Base-by-base conservation (phyloP, 2,888 invertebrate species). In the Spodoptera littoralis region DNA sequence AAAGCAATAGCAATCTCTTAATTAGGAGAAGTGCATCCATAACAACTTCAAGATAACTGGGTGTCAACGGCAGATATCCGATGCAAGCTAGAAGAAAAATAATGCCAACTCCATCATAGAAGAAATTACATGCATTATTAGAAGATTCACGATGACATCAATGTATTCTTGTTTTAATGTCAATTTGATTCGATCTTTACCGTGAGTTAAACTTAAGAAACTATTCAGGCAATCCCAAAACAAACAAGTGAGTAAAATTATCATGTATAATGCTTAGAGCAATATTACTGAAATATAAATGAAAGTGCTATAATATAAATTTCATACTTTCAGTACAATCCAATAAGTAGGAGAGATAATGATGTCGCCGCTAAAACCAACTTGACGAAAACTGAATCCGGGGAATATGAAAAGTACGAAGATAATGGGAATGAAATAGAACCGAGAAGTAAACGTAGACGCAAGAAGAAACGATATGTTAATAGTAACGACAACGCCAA, bases 301-400 rank as follows among this genome's bases (percentile, higher is more conserved):
- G n/a, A 4, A 41, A 3, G 42, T 27, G 9, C 0, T 50, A 11
- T 45, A 5, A 46, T 9, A 45, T 22, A 41, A 18, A 41, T 6
- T 30, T n/a, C 51, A 0, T 18, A 9, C 51, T 70, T 70, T 58
- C 62, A 70, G 70, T 27, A 24, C 6, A 27, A 61, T 9, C 18
- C n/a, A 12, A 36, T 36, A 6, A 9, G 36, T 9, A 36, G 36
- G 36, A 6, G 36, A 36, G 9, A 36, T 8, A 36, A 36, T 30
- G 5, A 30, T 36, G 0, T 36, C 8, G 36, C 36, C 36, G 9
- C 6, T 36, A 5, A 36, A 36, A 36, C 8, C 0, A 36, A 36
- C 9, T 9, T 8, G 36, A 9, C 36, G 8, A 9, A 36, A 36
- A 8, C 6, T 30, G 30, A 30, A 6, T 6, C 6, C 1, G 4